Evolutionary conservation across 2,113 vertebrate species (phyloP).

Genomic region (Gasterosteus nipponicus): DNA sequence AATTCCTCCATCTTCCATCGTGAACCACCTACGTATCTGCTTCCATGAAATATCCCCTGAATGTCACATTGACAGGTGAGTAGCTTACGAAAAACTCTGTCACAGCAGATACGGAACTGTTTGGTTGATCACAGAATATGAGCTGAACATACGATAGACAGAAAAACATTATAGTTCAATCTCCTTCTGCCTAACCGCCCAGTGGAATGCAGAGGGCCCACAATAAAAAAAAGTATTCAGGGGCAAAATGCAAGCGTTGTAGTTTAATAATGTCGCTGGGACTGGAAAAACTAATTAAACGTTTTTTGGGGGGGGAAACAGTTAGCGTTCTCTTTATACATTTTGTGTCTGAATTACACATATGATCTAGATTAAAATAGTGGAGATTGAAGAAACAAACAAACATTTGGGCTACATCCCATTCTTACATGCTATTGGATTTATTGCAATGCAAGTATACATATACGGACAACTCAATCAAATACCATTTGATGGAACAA

Average conservation of each 20-base stretch:
- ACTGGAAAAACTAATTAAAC: neutral
- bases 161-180: neutral
- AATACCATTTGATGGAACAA: neutral
- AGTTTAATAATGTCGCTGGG: neutral
- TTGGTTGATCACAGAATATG: neutral
- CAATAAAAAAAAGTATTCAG: neutral
- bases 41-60: slow-evolving; percentile 41
- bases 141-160: neutral
- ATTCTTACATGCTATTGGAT: neutral
- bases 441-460: neutral
- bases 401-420: neutral
- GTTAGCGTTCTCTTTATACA: too few species aligned
- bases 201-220: neutral
- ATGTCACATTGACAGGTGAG: neutral
- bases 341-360: neutral
- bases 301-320: neutral
- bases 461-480: neutral
- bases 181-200: neutral
- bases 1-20: slow-evolving; percentile 41
- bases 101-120: neutral
- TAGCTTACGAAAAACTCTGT: neutral
- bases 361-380: neutral
- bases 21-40: slow-evolving; percentile 47
- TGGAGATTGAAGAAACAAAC: neutral
- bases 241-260: neutral